Evolutionary conservation across 2,797 vertebrate species (phyloP).

Genomic region (Poecile montanus): DNA sequence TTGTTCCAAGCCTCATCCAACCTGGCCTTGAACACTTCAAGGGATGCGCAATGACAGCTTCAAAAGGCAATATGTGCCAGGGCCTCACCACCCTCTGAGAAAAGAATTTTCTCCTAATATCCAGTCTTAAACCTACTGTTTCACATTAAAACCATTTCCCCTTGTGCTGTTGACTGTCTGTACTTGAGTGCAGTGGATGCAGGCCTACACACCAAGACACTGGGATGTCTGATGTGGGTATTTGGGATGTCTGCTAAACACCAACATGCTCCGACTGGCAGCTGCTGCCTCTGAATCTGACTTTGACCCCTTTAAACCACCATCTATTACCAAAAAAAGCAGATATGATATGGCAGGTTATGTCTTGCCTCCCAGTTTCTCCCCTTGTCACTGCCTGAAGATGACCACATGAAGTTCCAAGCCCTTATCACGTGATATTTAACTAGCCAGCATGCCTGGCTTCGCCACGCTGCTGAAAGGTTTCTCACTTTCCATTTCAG

Average conservation of each 20-base stretch:
- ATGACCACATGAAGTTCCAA: neutral
- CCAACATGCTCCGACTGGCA: neutral
- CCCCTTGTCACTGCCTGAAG: neutral
- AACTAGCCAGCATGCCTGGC: neutral
- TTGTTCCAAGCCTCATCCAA: neutral
- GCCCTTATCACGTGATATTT: neutral
- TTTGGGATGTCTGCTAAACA: neutral
- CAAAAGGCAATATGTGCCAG: neutral
- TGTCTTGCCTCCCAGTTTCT: neutral
- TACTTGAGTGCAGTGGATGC: rapidly evolving
- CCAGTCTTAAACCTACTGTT: neutral
- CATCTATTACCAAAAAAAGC: neutral
- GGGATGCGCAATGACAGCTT: neutral
- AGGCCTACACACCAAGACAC: neutral
- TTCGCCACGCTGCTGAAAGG: neutral
- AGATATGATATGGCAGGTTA: neutral
- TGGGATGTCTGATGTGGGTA: neutral
- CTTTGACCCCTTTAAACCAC: neutral
- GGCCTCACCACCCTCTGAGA: neutral
- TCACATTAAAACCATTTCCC: neutral
- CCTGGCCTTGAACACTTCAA: neutral
- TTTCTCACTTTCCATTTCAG: neutral
- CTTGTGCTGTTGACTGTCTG: neutral
- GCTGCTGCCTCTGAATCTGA: neutral
- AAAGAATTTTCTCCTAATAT: neutral